Evolutionary conservation across 2,113 vertebrate genomes (phyloP).

Genomic region (Corythornis vintsioides): DNA sequence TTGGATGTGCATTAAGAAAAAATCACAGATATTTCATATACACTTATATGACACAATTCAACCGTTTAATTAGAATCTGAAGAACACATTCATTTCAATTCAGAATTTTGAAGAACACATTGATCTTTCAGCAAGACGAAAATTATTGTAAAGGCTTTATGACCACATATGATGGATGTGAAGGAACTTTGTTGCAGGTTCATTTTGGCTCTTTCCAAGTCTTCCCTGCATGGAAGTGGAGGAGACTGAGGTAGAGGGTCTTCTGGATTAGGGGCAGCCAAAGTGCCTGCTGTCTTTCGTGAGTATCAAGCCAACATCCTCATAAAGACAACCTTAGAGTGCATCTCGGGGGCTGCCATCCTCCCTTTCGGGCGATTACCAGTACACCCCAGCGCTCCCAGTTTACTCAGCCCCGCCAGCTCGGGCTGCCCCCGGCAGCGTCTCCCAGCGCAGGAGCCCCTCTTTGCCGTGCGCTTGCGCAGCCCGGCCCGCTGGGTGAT

Average conservation of each 20-base stretch:
- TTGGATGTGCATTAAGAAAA: not conserved
- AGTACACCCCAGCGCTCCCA: fast-evolving
- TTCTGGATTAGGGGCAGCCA: fast-evolving
- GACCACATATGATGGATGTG: fast-evolving
- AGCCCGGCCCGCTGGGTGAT: no score
- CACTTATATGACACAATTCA: fast-evolving
- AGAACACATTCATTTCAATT: not conserved
- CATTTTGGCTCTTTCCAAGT: not conserved
- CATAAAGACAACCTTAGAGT: fast-evolving
- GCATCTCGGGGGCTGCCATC: fast-evolving
- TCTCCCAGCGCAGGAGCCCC: not conserved
- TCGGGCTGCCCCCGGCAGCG: not conserved
- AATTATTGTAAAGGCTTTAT: not conserved
- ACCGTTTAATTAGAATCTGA: not conserved
- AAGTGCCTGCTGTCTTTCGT: not conserved
- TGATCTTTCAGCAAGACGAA: not conserved
- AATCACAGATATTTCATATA: not conserved
- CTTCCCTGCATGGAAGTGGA: fast-evolving
- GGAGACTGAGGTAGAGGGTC: fast-evolving
- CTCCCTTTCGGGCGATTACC: fast-evolving
- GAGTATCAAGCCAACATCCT: fast-evolving
- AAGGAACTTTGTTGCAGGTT: not conserved
- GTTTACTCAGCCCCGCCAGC: no score
- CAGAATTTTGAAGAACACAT: not conserved
- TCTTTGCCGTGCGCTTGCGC: not conserved